These are phyloP conservation scores for Cataglyphis hispanica DNA, from an alignment of 1,140 invertebrate genomes.

Conservation along the genomic window DNA sequence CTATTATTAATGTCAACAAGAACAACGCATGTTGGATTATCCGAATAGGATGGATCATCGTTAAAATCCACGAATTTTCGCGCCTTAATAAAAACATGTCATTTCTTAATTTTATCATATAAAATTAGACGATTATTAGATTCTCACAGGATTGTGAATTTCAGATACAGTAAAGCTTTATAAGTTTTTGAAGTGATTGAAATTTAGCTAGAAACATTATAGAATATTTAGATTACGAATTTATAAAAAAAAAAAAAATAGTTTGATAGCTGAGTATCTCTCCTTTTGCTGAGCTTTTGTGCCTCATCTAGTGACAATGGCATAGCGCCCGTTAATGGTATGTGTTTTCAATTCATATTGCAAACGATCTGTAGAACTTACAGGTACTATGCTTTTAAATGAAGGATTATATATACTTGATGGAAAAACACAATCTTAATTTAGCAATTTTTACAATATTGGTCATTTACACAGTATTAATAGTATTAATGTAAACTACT, in stretches of 20 bases:
- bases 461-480: slow-evolving; percentile 52
- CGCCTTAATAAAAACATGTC: background rate
- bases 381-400: slow-evolving; percentile 61
- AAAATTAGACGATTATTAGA: slow-evolving; percentile 40
- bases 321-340: slow-evolving; percentile 32
- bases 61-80: slow-evolving; percentile 29
- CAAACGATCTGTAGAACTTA: slow-evolving; percentile 35
- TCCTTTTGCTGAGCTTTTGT: slow-evolving; percentile 41
- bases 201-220: slow-evolving; percentile 28
- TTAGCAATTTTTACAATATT: slow-evolving; percentile 36
- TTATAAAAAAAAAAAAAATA: slow-evolving; percentile 41
- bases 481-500: slow-evolving; percentile 25
- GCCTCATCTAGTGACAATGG: slow-evolving; percentile 49
- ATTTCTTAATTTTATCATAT: slow-evolving; percentile 27
- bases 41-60: background rate
- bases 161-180: slow-evolving; percentile 40
- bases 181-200: slow-evolving; percentile 47
- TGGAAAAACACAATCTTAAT: slow-evolving; percentile 43
- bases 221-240: slow-evolving; percentile 39
- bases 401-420: slow-evolving; percentile 47
- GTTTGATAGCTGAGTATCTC: slow-evolving; percentile 51
- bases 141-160: slow-evolving; percentile 33
- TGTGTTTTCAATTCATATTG: slow-evolving; percentile 51
- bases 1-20: background rate
- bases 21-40: background rate